These are phyloP conservation scores for Holothuria glaberrima DNA, from an alignment of 35 echinoderm and acorn worm genomes.

Conservation along the genomic window DNA sequence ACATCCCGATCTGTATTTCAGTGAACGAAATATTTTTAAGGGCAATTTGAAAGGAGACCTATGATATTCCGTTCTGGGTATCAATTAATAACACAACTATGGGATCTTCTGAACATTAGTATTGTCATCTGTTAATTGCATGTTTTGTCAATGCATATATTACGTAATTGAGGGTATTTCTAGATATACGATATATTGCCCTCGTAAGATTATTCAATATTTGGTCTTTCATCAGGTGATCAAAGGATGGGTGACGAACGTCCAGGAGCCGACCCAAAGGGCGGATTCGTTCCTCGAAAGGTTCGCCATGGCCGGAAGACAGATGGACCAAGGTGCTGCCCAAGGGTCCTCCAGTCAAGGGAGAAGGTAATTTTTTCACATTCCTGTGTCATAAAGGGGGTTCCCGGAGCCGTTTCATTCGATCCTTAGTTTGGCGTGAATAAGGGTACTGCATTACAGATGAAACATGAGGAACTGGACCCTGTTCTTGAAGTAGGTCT, in stretches of 20 bases:
- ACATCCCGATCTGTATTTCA: too few species aligned
- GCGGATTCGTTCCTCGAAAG: conserved; percentile 96
- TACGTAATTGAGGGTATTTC: neutral
- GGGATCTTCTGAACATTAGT: neutral
- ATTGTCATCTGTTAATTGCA: too few species aligned
- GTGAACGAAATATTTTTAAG: too few species aligned
- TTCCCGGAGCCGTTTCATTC: too few species aligned
- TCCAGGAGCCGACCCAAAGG: conserved; percentile 68
- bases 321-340: conserved; percentile 53
- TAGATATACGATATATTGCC: neutral
- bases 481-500: too few species aligned
- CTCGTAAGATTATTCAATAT: neutral
- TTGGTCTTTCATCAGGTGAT: conserved; percentile 69
- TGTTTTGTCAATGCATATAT: neutral
- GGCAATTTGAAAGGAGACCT: too few species aligned
- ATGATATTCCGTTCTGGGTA: too few species aligned
- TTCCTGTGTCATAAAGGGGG: too few species aligned
- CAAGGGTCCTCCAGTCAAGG: conserved; percentile 9
- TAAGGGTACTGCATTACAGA: too few species aligned
- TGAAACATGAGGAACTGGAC: too few species aligned
- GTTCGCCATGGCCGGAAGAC: conserved; percentile 84
- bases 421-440: too few species aligned
- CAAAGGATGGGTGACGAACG: conserved; percentile 89
- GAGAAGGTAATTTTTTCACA: neutral
- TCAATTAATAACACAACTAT: too few species aligned